Base-by-base conservation (phyloP, 2,113 vertebrate species). In the Garra rufa region DNA sequence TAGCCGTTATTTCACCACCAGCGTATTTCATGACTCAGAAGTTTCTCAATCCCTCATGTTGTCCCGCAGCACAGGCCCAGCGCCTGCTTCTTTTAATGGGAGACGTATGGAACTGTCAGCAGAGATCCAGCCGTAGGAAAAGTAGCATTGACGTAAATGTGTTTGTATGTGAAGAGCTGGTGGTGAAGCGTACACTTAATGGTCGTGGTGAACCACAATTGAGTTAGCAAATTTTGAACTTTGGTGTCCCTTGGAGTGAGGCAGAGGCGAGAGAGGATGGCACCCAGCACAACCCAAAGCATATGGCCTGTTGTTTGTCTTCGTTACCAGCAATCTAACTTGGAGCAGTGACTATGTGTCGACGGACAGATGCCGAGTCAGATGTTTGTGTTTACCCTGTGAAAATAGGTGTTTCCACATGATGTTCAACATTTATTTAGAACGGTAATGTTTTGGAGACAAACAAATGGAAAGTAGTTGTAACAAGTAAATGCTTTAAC, bases 321-420 rank as follows among this genome's bases (percentile, higher is more conserved):
- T 65, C 44, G 59, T 83, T 63, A 50, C 30, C 5, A 52, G 55
- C 71, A 28, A 28, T 70, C 38, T 69, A 55, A 52, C 89, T 88
- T 83, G 87, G 88, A 86, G 89, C 90, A 88, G 89, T 90, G 90
- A 92, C 34, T 88, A 82, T 88, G 89, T 90, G 88, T 87, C 87
- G 90, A 93, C 90, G 91, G 92, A 94, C 89, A 90, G 87, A 91
- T 91, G 89, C 89, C 91, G 91, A 88, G 90, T 92, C 89, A 86
- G 89, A 92, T 91, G 65, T 88, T 87, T 89, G 92, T 91, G 57
- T 85, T 57, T 82, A 55, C 63, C 26, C 46, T 69, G 48, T 81
- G 63, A 81, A 70, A 81, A 69, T 69, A 70, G 79, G 43, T 67
- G 65, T 65, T 65, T 65, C 41, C 77, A 61, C 41, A 80, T 67